A percentile compares a stretch with the other conserved stretches of the same genome.
Conservation (phyloP, 2,797 vertebrate genomes). For the Botia almorhae region DNA sequence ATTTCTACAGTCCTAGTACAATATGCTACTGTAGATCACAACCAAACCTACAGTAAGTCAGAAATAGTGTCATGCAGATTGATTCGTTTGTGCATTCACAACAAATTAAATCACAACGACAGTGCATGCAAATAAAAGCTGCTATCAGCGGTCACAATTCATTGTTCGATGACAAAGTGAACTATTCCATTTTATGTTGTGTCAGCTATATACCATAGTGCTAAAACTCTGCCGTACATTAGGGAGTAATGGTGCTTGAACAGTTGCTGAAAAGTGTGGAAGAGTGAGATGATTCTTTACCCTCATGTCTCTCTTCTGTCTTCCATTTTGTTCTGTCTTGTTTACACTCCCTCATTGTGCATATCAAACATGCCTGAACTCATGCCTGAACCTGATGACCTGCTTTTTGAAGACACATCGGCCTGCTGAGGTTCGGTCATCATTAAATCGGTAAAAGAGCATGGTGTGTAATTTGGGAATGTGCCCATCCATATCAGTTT, state of each 20-base stretch:
- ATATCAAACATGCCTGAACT: slow-evolving; percentile 43
- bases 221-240: slow-evolving; percentile 29
- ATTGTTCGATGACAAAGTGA: too few species aligned
- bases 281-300: neutral
- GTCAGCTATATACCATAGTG: neutral
- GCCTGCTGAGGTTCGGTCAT: slow-evolving; percentile 32
- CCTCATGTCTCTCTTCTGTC: neutral
- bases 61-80: too few species aligned
- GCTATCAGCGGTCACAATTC: too few species aligned
- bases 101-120: too few species aligned
- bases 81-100: too few species aligned
- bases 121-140: too few species aligned
- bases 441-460: slow-evolving; percentile 67
- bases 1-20: too few species aligned
- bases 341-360: slow-evolving; percentile 31
- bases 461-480: slow-evolving; percentile 44
- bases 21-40: too few species aligned
- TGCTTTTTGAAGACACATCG: slow-evolving; percentile 34
- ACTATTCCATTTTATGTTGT: too few species aligned
- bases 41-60: too few species aligned
- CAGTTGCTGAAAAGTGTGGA: slow-evolving; percentile 29
- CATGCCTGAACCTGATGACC: slow-evolving; percentile 56
- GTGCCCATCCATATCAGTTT: slow-evolving; percentile 37
- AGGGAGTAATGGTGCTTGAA: slow-evolving; percentile 43
- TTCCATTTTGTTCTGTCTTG: slow-evolving; percentile 33